These are phyloP conservation scores for Chelonoidis abingdonii DNA, from an alignment of 2,113 vertebrate genomes.

Conservation along the genomic window DNA sequence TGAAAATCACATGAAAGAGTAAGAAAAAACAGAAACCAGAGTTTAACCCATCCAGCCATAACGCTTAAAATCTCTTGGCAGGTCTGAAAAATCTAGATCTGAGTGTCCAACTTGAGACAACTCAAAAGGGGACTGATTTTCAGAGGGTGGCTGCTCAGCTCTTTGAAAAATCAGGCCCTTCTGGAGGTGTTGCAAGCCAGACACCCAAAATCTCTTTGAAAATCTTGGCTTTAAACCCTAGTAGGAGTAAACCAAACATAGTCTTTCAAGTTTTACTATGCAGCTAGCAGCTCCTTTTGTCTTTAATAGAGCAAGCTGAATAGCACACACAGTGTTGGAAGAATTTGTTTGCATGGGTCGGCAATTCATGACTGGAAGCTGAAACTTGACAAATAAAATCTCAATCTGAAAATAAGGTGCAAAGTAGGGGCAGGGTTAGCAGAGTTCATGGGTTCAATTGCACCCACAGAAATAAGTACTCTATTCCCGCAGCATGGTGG, in stretches of 20 bases:
- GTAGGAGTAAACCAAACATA: background rate
- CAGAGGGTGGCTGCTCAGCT: too few species aligned
- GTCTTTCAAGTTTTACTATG: background rate
- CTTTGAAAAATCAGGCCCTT: background rate
- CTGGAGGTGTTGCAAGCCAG: background rate
- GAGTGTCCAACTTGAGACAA: background rate
- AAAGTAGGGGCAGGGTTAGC: background rate
- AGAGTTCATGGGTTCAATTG: background rate
- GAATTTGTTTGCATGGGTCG: slow-evolving; percentile 33
- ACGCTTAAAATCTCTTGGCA: too few species aligned
- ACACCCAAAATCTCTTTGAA: background rate
- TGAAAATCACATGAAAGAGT: background rate
- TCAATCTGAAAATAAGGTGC: slow-evolving; percentile 51
- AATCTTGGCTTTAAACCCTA: background rate
- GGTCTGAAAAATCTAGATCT: too few species aligned
- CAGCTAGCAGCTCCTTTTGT: background rate
- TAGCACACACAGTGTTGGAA: background rate
- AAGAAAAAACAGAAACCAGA: background rate
- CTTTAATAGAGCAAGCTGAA: background rate
- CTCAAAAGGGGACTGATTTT: background rate
- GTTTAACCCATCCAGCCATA: background rate
- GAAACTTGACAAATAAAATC: slow-evolving; percentile 53
- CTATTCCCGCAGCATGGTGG: background rate
- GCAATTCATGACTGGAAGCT: background rate
- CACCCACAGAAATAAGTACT: background rate